A percentile compares a stretch with the other conserved stretches of the same genome.
phyloP scores from a whole-genome alignment of 2,113 vertebrate genomes.

The Mastomys coucha region DNA sequence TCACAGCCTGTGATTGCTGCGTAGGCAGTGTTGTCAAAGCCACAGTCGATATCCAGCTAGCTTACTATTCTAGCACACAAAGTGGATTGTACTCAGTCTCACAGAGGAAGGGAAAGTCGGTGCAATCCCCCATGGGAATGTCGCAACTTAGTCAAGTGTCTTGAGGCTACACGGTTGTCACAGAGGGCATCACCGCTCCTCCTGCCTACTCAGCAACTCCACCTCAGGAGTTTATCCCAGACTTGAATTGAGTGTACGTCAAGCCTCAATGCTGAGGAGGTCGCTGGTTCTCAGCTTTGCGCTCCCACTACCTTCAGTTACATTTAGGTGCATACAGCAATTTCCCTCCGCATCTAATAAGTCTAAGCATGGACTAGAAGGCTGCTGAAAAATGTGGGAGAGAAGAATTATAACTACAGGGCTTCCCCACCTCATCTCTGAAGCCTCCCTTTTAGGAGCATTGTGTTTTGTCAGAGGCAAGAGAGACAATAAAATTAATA shows the following conservation, averaged over 20 bases:
- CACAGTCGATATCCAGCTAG: not conserved
- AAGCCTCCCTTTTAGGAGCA: not conserved
- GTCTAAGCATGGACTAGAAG: not conserved
- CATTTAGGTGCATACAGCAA: not conserved
- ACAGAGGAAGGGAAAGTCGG: not conserved
- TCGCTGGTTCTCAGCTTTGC: not conserved
- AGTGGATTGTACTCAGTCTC: not conserved
- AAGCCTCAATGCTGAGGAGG: not conserved
- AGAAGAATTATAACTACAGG: fast-evolving
- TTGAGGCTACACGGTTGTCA: no score
- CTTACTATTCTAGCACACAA: no score
- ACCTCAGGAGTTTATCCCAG: fast-evolving
- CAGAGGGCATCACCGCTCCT: not conserved
- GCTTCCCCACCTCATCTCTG: not conserved
- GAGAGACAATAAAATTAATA: no score
- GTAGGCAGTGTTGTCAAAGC: not conserved
- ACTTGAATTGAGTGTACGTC: not conserved
- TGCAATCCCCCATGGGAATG: fast-evolving
- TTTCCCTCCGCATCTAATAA: fast-evolving
- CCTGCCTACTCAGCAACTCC: not conserved
- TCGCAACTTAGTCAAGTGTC: not conserved
- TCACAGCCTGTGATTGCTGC: not conserved
- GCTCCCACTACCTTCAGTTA: not conserved
- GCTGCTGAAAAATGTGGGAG: not conserved
- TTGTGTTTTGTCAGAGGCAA: not conserved